These are phyloP conservation scores for Numida meleagris DNA, from an alignment of 2,113 vertebrate species.

Conservation along the genomic window DNA sequence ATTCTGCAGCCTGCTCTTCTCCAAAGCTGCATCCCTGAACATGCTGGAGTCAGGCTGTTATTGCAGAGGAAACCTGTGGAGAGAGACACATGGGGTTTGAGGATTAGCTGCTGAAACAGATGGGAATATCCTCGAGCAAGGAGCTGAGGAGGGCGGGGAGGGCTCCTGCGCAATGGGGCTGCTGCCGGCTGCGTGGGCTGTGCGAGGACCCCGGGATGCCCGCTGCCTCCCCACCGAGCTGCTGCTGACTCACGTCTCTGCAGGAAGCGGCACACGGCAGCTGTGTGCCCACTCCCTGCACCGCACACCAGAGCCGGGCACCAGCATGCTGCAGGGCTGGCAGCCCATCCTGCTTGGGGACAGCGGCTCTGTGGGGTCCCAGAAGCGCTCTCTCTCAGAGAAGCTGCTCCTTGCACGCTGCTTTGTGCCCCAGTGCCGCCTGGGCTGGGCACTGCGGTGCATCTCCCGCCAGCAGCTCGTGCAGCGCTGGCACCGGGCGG, in stretches of 20 bases:
- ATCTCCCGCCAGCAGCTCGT: neutral
- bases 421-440: neutral
- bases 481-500: neutral
- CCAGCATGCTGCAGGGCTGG: neutral
- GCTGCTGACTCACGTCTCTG: slow-evolving; percentile 34
- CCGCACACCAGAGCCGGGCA: neutral
- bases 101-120: neutral
- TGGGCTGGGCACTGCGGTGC: neutral
- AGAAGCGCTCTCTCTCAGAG: neutral
- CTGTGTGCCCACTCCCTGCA: neutral
- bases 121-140: neutral
- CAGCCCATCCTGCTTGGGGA: neutral
- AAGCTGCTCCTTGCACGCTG: neutral
- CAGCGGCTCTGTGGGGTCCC: neutral
- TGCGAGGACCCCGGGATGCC: slow-evolving; percentile 15
- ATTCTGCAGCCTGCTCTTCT: neutral
- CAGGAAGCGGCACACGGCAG: slow-evolving; percentile 3
- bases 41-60: neutral
- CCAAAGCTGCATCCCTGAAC: neutral
- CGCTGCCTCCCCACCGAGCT: slow-evolving; percentile 37
- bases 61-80: neutral
- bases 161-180: neutral
- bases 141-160: neutral
- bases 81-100: neutral
- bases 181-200: slow-evolving; percentile 41